Conservation (phyloP, 2,113 vertebrate species). For the Phoxinus phoxinus region DNA sequence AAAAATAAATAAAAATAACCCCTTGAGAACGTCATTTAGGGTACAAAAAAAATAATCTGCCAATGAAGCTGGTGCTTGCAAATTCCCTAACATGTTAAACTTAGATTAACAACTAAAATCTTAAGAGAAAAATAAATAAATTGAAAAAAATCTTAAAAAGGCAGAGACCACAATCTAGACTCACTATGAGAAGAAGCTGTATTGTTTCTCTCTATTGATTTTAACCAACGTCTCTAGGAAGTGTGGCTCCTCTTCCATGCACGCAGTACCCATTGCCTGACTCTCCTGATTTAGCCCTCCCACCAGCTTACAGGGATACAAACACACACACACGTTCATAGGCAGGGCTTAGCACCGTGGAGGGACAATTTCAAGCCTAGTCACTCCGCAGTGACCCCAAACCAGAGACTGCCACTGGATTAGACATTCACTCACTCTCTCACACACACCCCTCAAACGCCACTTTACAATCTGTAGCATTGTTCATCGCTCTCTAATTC, state of each 20-base stretch:
- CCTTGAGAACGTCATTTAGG: constrained; percentile 33
- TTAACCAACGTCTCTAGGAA: constrained; percentile 13
- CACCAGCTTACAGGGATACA: neutral
- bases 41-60: neutral
- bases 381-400: constrained; percentile 45
- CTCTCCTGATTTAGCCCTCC: constrained; percentile 34
- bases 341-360: constrained; percentile 30
- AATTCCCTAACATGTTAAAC: neutral
- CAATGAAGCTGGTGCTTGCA: neutral
- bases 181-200: neutral
- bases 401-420: constrained; percentile 38
- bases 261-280: neutral
- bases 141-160: neutral
- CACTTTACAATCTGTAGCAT: constrained; percentile 4
- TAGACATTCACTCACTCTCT: constrained; percentile 16
- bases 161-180: neutral
- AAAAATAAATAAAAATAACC: constrained; percentile 50
- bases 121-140: neutral
- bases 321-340: constrained; percentile 24
- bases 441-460: neutral
- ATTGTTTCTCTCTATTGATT: neutral
- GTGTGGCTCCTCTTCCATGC: neutral
- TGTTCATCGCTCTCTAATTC: constrained; percentile 15
- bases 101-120: neutral
- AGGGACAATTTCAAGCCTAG: constrained; percentile 49